Base-by-base conservation (phyloP, 2,113 vertebrate species). In the Anser cygnoides region DNA sequence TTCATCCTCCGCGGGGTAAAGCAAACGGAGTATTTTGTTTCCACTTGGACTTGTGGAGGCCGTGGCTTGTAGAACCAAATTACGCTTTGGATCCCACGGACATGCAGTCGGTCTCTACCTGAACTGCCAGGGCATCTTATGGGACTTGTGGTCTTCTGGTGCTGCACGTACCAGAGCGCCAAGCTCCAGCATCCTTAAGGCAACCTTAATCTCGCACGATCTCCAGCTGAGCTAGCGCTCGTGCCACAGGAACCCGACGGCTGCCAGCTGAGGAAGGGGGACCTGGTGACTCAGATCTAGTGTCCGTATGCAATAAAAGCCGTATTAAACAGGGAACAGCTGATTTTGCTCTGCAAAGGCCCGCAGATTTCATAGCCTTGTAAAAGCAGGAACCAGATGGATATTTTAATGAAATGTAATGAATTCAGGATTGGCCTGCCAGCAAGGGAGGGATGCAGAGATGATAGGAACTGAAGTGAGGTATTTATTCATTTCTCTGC, bases 341-440 rank as follows among this genome's bases (percentile, higher is more conserved):
- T 89, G 89, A 91, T 84, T 84, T 54, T 92, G 77, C 77, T 93
- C 87, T 79, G 80, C 73, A 78, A 92, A 79, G 89, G 75, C 80
- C 91, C 4, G 3, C 66, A 79, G 87, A 79, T 87, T 91, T 89
- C 93, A 89, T 57, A 68, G 87, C 74, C 89, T 87, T 95, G 77
- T 93, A 95, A 95, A 92, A 89, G 87, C 52, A 84, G 91, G 49
- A 92, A 91, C 94, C 91, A 97, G 92, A 89, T 89, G 89, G 89
- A 84, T 89, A 68, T 81, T 93, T 95, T 95, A 95, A 96, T 95
- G 92, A 94, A 93, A 95, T 89, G 26, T 95, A 91, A 93, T 92
- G 84, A 95, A 68, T 91, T 87, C 81, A n/a, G 18, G 57, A 37
- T 66, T 79, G 66, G 70, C 33, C 91, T 97, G 96, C 94, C 93